phyloP scores from a whole-genome alignment of 37 sponge, comb jelly and placozoan genomes.

The Mnemiopsis leidyi region DNA sequence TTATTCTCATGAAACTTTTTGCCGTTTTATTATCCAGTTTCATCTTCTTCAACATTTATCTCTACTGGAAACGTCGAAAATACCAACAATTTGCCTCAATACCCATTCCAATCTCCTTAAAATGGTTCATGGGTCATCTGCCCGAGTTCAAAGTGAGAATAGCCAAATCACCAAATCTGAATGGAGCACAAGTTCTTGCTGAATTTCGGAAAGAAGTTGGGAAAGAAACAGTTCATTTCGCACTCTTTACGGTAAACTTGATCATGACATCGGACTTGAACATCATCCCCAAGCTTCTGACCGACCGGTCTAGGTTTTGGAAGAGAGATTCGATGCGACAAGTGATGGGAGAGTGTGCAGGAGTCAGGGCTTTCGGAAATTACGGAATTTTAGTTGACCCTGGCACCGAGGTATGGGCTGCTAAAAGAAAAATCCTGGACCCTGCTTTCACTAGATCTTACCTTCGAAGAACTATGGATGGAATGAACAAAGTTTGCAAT shows the following conservation, averaged over 20 bases:
- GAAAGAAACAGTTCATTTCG: neutral
- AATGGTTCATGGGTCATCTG: slow-evolving; percentile 26
- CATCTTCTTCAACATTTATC: neutral
- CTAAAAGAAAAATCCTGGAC: neutral
- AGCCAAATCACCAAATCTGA: neutral
- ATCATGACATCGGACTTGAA: neutral
- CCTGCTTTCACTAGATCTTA: slow-evolving; percentile 33
- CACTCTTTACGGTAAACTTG: neutral
- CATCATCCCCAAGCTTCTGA: neutral
- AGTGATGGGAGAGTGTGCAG: neutral
- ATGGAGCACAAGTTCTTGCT: neutral
- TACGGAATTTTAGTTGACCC: neutral
- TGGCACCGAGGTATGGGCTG: slow-evolving; percentile 14
- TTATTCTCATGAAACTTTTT: no score
- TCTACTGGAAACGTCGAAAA: neutral
- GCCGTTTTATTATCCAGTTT: neutral
- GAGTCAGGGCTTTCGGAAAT: slow-evolving; percentile 17
- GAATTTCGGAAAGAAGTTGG: neutral
- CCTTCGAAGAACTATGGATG: neutral
- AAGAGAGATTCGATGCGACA: neutral
- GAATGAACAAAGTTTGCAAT: neutral
- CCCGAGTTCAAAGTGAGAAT: neutral
- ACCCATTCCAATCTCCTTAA: neutral
- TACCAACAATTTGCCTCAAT: slow-evolving; percentile 2
- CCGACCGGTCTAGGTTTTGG: neutral